Evolutionary conservation across 2,888 invertebrate species (phyloP), one percentile per base, ranked within the genome.

Genomic region (Rotaria socialis): DNA sequence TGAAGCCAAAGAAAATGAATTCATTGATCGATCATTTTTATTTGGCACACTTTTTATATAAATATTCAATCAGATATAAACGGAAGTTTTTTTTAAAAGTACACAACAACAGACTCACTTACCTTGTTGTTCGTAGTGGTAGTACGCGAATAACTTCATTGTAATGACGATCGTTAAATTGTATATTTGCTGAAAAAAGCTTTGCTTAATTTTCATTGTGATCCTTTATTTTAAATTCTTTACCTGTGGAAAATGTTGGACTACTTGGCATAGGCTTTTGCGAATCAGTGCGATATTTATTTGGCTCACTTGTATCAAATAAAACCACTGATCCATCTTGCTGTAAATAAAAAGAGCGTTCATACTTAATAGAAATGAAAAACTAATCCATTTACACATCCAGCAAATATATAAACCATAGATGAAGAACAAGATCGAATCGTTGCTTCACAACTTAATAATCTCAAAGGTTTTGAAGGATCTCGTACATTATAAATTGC

Each of bases 161-260:
- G 16, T 47, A 80, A 80, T 80, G 80, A n/a, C 47, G 47, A 8
- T 80, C 80, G 14, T 43, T 80, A 47, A 80, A 80, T 47, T 47
- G 22, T 24, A 80, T 80, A 80, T 80, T 80, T 24, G 80, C 80
- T 67, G 19, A 67, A 67, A 14, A 6, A 14, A 67, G 35, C 14
- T 3, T 14, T 67, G 8, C 8, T 19, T 27, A 22, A 55, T 22
- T 19, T 55, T 55, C 16, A 52, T 52, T 52, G 14, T 52, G 3
- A 16, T 52, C 16, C 16, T 52, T 16, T 14, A 3, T 11, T 16
- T 16, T 52, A 50, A 11, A 11, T 52, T 16, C 22, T 55, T 22
- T 55, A 67, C 67, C 67, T 24, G 80, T 80, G 14, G 80, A 80
- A n/a, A 80, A 80, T 47, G 80, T 80, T 80, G 80, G 80, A 43